Percentiles rank a stretch among this genome's conserved stretches.
Conservation (phyloP, 2,888 invertebrate genomes). For the Mycalesis mineus region DNA sequence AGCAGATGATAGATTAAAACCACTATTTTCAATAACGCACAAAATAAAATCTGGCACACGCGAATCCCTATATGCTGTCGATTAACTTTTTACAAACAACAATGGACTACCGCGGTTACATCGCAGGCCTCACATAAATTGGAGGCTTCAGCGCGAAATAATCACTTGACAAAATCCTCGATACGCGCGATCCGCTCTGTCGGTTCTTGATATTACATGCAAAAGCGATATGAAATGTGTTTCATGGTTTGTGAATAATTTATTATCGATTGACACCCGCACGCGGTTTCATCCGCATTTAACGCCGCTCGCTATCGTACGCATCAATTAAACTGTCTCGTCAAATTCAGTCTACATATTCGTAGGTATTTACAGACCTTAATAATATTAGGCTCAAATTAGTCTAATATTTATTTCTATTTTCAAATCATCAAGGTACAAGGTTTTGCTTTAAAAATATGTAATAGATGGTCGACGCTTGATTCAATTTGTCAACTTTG, state of each 20-base stretch:
- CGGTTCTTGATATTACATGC: conserved; percentile 58
- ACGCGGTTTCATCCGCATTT: conserved; percentile 18
- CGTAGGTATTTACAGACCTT: too few species aligned
- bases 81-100: conserved; percentile 27
- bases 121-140: conserved; percentile 45
- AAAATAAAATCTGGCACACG: conserved; percentile 33
- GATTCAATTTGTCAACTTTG: too few species aligned
- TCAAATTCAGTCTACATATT: background rate
- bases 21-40: background rate
- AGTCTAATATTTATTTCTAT: too few species aligned
- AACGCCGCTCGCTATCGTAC: background rate
- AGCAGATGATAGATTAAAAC: too few species aligned
- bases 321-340: background rate
- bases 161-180: conserved; percentile 51
- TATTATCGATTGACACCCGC: conserved; percentile 57
- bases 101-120: conserved; percentile 23
- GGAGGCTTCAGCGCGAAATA: conserved; percentile 45
- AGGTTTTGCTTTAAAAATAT: too few species aligned
- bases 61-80: conserved; percentile 32
- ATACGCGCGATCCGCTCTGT: conserved; percentile 38
- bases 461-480: too few species aligned
- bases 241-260: conserved; percentile 63
- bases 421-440: too few species aligned
- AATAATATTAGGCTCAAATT: too few species aligned
- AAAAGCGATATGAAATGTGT: conserved; percentile 64